phyloP scores from a whole-genome alignment of 2,888 invertebrate species.

The Oegoconia quadripuncta region DNA sequence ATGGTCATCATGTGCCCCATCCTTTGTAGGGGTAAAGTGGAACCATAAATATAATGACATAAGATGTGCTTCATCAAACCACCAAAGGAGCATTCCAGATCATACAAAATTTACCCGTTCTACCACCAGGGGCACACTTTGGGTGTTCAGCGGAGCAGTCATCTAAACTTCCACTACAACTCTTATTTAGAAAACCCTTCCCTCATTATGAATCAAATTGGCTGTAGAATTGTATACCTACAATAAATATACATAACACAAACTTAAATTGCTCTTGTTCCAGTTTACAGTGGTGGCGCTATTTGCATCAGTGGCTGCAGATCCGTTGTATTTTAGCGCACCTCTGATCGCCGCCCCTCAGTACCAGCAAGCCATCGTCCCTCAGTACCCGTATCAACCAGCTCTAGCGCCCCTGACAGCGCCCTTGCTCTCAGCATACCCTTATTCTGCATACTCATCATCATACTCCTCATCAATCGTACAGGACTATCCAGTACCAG shows the following conservation, averaged over 20 bases:
- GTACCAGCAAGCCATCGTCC: background rate
- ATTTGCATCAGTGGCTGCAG: constrained; percentile 34
- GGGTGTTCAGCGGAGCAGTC: too few species aligned
- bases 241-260: background rate
- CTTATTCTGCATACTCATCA: background rate
- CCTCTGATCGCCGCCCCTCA: constrained; percentile 5
- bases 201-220: too few species aligned
- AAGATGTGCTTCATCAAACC: too few species aligned
- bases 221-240: too few species aligned
- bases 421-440: background rate
- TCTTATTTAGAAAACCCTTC: too few species aligned
- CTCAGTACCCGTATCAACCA: background rate
- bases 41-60: too few species aligned
- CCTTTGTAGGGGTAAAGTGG: too few species aligned
- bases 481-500: constrained; percentile 15
- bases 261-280: background rate
- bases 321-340: constrained; percentile 24
- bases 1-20: too few species aligned
- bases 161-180: too few species aligned
- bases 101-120: too few species aligned
- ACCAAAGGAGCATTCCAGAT: too few species aligned
- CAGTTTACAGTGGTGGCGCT: constrained; percentile 42
- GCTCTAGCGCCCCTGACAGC: background rate
- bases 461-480: background rate
- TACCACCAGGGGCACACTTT: too few species aligned